Base-by-base conservation (phyloP, 2,113 vertebrate species). In the Polyodon spathula region DNA sequence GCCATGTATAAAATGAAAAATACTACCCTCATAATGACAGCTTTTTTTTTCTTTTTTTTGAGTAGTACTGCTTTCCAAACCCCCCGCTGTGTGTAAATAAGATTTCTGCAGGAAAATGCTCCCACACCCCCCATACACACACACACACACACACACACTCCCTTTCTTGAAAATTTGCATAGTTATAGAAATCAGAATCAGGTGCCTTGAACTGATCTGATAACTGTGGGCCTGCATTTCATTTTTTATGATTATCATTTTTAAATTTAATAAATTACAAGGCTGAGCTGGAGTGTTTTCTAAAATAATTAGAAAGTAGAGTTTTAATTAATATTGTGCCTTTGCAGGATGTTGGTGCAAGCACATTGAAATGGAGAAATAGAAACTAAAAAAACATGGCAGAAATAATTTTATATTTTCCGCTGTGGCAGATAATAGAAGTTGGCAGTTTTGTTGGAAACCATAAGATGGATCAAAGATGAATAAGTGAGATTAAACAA, bases 241-340 rank as follows among this genome's bases (percentile, higher is more conserved):
- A 69, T 69, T 75, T 71, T 61, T 71, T 77, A 66, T 78, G 79
- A 82, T 78, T 76, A 77, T 83, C 79, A 81, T 82, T 70, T 78
- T 65, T 46, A 56, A 46, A 54, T 60, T 62, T 42, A 54, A 62
- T 43, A 2, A 43, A 43, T 50, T 50, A 50, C 46, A 50, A 50
- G 10, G n/a, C 7, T 6, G 42, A 50, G 46, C n/a, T 50, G 6
- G 10, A 43, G 6, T 6, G 42, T 43, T 43, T 43, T 43, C 42
- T 9, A n/a, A n/a, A n/a, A n/a, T n/a, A n/a, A n/a, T n/a, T n/a
- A n/a, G n/a, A n/a, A n/a, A n/a, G n/a, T n/a, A n/a, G n/a, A n/a
- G n/a, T n/a, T n/a, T n/a, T n/a, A n/a, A n/a, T n/a, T n/a, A n/a
- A n/a, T n/a, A n/a, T n/a, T n/a, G n/a, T n/a, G n/a, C n/a, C n/a